Conservation (phyloP, 2,113 vertebrate genomes). For the Nothocercus nigrocapillus region DNA sequence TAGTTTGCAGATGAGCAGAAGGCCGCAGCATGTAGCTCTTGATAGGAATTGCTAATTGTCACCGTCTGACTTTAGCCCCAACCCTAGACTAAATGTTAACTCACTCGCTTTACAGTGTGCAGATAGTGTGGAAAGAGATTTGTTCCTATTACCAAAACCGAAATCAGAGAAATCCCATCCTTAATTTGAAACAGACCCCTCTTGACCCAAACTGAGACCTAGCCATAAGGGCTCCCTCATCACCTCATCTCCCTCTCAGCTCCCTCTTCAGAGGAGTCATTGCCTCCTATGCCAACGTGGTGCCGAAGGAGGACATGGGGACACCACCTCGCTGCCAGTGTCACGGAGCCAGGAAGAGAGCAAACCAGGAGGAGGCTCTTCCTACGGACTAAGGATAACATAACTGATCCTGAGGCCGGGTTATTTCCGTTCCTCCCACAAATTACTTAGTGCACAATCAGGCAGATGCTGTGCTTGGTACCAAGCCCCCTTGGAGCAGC, state of each 20-base stretch:
- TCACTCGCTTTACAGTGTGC: neutral
- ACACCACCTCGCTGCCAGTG: neutral
- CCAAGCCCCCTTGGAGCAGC: neutral
- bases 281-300: too few species aligned
- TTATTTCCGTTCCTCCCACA: neutral
- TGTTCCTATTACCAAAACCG: neutral
- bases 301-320: neutral
- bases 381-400: neutral
- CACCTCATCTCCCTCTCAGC: too few species aligned
- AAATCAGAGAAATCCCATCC: neutral
- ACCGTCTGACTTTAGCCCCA: neutral
- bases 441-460: neutral
- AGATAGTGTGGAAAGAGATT: neutral
- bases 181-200: neutral
- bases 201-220: neutral
- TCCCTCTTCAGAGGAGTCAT: neutral
- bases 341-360: too few species aligned
- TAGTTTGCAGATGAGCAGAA: neutral
- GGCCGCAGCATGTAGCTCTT: neutral
- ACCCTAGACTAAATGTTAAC: rapidly evolving
- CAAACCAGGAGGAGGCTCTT: too few species aligned
- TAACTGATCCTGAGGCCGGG: neutral
- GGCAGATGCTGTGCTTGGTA: rapidly evolving
- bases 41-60: neutral
- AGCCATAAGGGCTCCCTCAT: neutral